Conservation (phyloP, 2,888 invertebrate species). For the Lagria hirta region DNA sequence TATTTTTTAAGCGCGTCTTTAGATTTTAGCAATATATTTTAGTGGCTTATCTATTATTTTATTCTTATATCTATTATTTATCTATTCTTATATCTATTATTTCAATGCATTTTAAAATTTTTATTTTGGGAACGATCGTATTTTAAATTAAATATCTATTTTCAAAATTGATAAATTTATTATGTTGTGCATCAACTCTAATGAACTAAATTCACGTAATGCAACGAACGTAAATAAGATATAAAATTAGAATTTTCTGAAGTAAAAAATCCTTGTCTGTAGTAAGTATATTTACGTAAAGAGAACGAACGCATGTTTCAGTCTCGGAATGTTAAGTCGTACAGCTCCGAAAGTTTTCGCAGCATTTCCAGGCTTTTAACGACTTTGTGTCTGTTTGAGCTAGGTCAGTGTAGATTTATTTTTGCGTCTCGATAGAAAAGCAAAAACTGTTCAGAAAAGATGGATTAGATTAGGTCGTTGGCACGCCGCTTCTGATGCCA, state of each 20-base stretch:
- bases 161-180: no score
- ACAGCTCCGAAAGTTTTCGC: conserved; percentile 19
- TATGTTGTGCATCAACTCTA: no score
- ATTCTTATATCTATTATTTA: no score
- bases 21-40: no score
- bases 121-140: no score
- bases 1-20: no score
- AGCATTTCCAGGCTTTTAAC: conserved; percentile 27
- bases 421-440: conserved; percentile 19
- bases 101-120: no score
- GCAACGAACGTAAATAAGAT: conserved; percentile 20
- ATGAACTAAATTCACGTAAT: no score
- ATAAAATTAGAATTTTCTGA: conserved; percentile 21
- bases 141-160: no score
- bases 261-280: conserved; percentile 14
- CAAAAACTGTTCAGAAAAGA: conserved; percentile 18
- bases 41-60: no score
- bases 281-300: conserved; percentile 18
- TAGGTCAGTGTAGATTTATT: conserved; percentile 28
- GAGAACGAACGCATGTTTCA: conserved; percentile 7
- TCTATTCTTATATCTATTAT: no score
- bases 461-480: conserved; percentile 27
- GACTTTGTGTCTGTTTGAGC: conserved; percentile 27
- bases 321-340: conserved; percentile 18
- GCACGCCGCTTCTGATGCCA: conserved; percentile 21